phyloP scores from a whole-genome alignment of 2,797 vertebrate genomes.

The Betta splendens region DNA sequence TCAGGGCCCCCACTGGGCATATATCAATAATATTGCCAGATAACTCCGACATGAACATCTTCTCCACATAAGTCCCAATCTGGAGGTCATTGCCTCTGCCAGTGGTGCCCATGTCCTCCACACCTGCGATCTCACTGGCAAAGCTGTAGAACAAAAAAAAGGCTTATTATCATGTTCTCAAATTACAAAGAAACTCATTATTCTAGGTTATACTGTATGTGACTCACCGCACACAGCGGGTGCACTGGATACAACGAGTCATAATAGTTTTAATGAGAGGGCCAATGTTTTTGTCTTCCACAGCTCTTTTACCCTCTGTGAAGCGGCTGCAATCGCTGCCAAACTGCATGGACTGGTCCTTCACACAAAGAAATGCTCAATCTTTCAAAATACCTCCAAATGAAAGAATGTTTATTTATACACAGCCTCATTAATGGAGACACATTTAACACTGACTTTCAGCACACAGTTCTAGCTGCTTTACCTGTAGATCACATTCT shows the following conservation, averaged over 20 bases:
- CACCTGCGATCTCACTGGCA: slow-evolving; percentile 91
- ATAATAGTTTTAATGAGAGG: slow-evolving; percentile 97
- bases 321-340: slow-evolving; percentile 95
- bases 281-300: slow-evolving; percentile 97
- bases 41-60: slow-evolving; percentile 93
- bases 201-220: slow-evolving; percentile 3
- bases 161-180: slow-evolving; percentile 4
- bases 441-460: background rate
- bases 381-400: background rate
- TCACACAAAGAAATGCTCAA: slow-evolving; percentile 11
- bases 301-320: slow-evolving; percentile 91
- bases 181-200: background rate
- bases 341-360: slow-evolving; percentile 93
- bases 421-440: slow-evolving; percentile 47
- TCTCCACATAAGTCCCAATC: slow-evolving; percentile 91
- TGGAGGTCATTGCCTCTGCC: slow-evolving; percentile 92
- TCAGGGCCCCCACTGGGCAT: slow-evolving; percentile 90
- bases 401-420: slow-evolving; percentile 1
- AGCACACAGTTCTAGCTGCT: slow-evolving; percentile 4
- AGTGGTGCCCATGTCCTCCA: slow-evolving; percentile 90
- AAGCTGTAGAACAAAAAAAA: slow-evolving; percentile 80
- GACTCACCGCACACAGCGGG: slow-evolving; percentile 92
- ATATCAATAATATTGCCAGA: slow-evolving; percentile 93
- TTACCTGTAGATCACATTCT: slow-evolving; percentile 97
- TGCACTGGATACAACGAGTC: slow-evolving; percentile 97